Evolutionary conservation across 2,797 vertebrate species (phyloP).

Genomic region (Enteromius anoplus): DNA sequence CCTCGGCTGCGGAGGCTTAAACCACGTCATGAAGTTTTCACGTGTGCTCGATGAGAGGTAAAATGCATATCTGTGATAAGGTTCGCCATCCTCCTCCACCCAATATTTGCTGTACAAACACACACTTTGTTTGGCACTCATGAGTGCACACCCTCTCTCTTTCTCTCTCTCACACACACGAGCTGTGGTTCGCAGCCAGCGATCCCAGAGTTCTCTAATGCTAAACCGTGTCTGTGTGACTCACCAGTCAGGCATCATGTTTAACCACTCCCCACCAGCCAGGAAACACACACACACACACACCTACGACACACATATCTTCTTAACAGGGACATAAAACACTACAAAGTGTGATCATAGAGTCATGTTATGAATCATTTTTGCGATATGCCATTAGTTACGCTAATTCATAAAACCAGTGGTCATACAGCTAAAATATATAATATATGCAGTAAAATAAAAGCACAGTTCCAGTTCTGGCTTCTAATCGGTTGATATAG

Average conservation of each 20-base stretch:
- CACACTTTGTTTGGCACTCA: background rate
- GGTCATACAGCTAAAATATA: background rate
- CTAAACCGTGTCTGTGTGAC: conserved; percentile 43
- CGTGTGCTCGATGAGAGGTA: background rate
- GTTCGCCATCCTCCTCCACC: conserved; percentile 15
- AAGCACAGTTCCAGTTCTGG: background rate
- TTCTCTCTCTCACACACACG: background rate
- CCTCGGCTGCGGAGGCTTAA: background rate
- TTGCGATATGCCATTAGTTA: background rate
- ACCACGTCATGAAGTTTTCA: background rate
- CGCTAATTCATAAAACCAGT: background rate
- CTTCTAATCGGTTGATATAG: background rate
- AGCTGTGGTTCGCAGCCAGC: conserved; percentile 31
- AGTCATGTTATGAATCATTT: background rate
- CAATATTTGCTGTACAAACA: conserved; percentile 29
- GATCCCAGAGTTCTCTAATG: conserved; percentile 22
- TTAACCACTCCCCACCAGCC: conserved; percentile 30
- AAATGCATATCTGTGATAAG: conserved; percentile 32
- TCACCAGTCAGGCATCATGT: conserved; percentile 46
- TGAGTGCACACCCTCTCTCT: background rate
- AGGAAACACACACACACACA: conserved; percentile 38
- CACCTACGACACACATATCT: background rate
- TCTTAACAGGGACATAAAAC: background rate
- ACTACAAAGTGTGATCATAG: background rate
- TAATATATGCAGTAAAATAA: background rate